Percentiles rank a stretch among this genome's conserved stretches.
These are phyloP conservation scores for Parnassius glacialis DNA, from an alignment of 2,888 invertebrate species.

Conservation along the genomic window DNA sequence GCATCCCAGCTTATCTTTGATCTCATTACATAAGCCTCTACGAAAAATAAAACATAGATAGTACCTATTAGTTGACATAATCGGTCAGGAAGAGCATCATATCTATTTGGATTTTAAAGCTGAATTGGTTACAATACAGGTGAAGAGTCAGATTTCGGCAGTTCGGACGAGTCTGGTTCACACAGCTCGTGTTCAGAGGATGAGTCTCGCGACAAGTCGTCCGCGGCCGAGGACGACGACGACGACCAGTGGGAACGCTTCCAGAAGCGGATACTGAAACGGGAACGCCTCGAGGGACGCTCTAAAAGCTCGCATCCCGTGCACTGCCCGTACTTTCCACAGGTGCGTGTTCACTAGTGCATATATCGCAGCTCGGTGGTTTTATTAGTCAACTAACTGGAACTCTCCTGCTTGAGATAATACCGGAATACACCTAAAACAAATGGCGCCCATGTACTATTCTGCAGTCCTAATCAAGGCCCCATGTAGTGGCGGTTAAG, in stretches of 20 bases:
- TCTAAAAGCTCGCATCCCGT: slow-evolving; percentile 97
- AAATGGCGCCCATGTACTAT: too few species aligned
- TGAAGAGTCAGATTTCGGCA: slow-evolving; percentile 68
- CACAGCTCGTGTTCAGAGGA: slow-evolving; percentile 73
- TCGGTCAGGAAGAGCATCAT: too few species aligned
- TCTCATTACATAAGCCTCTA: too few species aligned
- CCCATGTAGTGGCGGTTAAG: too few species aligned
- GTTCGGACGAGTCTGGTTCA: slow-evolving; percentile 72
- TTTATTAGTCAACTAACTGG: too few species aligned
- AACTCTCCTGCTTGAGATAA: too few species aligned
- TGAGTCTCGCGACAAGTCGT: slow-evolving; percentile 83
- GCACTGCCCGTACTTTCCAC: slow-evolving; percentile 97
- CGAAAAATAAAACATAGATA: too few species aligned
- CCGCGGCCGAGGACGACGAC: slow-evolving; percentile 85
- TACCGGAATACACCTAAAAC: too few species aligned
- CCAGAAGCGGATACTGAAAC: slow-evolving; percentile 92
- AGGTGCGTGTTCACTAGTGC: slow-evolving; percentile 69
- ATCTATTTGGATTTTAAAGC: too few species aligned
- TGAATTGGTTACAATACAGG: slow-evolving; percentile 36
- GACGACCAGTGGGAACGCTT: slow-evolving; percentile 97
- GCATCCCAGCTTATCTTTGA: too few species aligned
- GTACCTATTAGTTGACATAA: too few species aligned
- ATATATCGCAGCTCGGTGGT: not conserved
- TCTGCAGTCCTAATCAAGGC: too few species aligned
- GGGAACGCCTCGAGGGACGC: slow-evolving; percentile 95